These are phyloP conservation scores for Falco biarmicus DNA, from an alignment of 2,797 vertebrate species.

Conservation along the genomic window DNA sequence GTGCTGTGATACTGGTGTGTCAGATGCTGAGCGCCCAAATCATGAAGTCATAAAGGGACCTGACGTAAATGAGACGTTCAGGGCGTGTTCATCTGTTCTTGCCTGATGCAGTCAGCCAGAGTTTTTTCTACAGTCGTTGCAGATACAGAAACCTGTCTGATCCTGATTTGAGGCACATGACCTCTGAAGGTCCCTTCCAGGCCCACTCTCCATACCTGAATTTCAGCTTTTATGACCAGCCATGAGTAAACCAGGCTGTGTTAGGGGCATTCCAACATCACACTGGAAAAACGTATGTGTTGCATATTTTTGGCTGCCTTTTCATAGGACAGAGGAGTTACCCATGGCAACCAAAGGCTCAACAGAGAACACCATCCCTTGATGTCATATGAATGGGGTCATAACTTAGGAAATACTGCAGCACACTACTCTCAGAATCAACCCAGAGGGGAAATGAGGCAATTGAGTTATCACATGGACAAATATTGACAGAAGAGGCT, in stretches of 20 bases:
- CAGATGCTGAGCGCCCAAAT: background rate
- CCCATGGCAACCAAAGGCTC: background rate
- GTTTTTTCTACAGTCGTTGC: background rate
- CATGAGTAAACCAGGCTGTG: background rate
- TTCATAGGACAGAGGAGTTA: background rate
- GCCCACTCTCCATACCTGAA: background rate
- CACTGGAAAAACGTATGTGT: background rate
- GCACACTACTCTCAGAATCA: background rate
- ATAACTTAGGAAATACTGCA: background rate
- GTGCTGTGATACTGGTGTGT: background rate
- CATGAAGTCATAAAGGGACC: background rate
- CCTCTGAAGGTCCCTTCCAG: background rate
- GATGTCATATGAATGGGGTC: background rate
- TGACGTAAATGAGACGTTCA: background rate
- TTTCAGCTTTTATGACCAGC: background rate
- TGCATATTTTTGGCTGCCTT: background rate
- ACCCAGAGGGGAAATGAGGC: background rate
- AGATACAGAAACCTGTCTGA: background rate
- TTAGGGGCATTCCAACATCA: background rate
- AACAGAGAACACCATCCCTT: background rate
- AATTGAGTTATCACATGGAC: background rate
- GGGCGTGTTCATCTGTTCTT: background rate
- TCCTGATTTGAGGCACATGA: background rate
- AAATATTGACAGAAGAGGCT: slow-evolving; percentile 10
- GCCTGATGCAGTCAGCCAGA: background rate